These are phyloP conservation scores for Sinella curviseta DNA, from an alignment of 1,140 invertebrate genomes.

Conservation along the genomic window DNA sequence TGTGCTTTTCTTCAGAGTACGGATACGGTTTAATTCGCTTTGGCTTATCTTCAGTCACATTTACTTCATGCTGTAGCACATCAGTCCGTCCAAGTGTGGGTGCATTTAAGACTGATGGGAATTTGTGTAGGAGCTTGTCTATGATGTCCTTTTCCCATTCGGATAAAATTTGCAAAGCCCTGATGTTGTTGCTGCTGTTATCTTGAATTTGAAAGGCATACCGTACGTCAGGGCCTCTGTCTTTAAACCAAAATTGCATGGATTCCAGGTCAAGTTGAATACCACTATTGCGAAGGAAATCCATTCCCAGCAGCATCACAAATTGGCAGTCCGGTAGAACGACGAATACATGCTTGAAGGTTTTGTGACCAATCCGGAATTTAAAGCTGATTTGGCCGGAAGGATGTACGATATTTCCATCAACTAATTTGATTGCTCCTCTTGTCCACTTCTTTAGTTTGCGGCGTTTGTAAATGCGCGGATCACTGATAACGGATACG, in stretches of 20 bases:
- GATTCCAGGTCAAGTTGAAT: not conserved
- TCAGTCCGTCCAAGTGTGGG: not conserved
- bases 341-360: not conserved
- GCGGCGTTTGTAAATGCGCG: not conserved
- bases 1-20: not conserved
- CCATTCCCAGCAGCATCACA: not conserved
- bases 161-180: not conserved
- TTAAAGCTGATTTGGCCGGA: not conserved
- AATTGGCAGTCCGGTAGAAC: not conserved
- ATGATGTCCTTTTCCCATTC: not conserved
- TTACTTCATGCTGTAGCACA: not conserved
- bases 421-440: not conserved
- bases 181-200: too few relatives aligned
- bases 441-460: not conserved
- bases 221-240: too few relatives aligned
- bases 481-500: not conserved
- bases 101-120: not conserved
- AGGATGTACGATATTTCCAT: not conserved
- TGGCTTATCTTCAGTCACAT: not conserved
- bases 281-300: not conserved
- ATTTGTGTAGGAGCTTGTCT: not conserved
- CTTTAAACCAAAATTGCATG: too few relatives aligned
- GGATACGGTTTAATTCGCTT: slow-evolving; percentile 2
- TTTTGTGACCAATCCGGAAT: not conserved
- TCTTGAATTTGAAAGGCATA: too few relatives aligned